A percentile compares a stretch with the other conserved stretches of the same genome.
These are phyloP conservation scores for Toxotes jaculatrix DNA, from an alignment of 2,113 vertebrate genomes.

Conservation along the genomic window DNA sequence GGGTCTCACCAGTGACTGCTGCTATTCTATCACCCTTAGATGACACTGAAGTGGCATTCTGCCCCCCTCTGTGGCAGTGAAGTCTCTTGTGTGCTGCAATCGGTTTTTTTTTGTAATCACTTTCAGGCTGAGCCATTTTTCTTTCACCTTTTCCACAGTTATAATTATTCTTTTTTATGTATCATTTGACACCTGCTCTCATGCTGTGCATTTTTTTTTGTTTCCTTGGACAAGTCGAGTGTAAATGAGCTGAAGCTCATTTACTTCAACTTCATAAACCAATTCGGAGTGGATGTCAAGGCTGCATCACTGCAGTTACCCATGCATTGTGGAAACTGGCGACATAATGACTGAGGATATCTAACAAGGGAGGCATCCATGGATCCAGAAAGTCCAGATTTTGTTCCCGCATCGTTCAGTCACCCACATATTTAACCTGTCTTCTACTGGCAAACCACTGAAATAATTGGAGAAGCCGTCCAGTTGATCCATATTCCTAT, in stretches of 20 bases:
- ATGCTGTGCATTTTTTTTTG: background rate
- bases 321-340: no score
- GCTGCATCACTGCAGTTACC: no score
- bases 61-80: conserved; percentile 23
- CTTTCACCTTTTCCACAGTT: conserved; percentile 15
- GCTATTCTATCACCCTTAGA: conserved; percentile 48
- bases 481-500: no score
- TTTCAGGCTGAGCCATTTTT: conserved; percentile 27
- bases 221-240: conserved; percentile 28
- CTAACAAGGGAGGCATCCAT: no score
- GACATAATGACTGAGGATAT: no score
- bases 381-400: no score
- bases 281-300: no score
- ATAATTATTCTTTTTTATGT: background rate
- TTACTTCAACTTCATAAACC: background rate
- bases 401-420: no score
- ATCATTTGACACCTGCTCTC: conserved; percentile 12
- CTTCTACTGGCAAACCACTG: no score
- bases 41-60: conserved; percentile 35
- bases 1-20: conserved; percentile 27
- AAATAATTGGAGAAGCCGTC: no score
- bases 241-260: background rate
- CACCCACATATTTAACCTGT: no score
- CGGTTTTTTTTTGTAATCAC: conserved; percentile 21
- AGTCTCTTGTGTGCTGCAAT: conserved; percentile 42